phyloP scores from a whole-genome alignment of 1,140 invertebrate species.

The Drosophila funebris region DNA sequence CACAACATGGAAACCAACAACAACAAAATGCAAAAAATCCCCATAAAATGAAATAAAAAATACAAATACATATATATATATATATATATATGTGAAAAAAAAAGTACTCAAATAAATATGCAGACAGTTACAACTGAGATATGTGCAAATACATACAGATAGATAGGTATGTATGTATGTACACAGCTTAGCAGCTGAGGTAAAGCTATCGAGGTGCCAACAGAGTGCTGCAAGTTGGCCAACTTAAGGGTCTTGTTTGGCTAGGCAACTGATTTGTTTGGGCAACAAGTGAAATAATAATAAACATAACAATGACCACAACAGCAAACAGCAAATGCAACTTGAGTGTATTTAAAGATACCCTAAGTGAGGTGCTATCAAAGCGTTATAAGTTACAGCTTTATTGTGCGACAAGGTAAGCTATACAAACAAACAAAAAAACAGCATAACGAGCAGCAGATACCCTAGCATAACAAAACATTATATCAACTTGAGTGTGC shows the following conservation, averaged over 20 bases:
- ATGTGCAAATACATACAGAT: not conserved
- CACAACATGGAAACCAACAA: slow-evolving; percentile 66
- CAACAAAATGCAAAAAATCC: too few relatives aligned
- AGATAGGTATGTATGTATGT: not conserved
- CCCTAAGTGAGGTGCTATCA: not conserved
- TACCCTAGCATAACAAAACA: too few relatives aligned
- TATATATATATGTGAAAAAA: too few relatives aligned
- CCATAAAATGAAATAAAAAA: slow-evolving; percentile 19
- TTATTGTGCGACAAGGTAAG: not conserved
- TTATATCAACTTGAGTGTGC: too few relatives aligned
- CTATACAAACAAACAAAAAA: not conserved
- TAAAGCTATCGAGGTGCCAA: not conserved
- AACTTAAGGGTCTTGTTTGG: not conserved
- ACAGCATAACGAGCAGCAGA: not conserved
- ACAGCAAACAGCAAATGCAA: not conserved
- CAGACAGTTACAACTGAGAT: not conserved
- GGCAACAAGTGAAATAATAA: not conserved
- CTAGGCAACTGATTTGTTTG: not conserved
- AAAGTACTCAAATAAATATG: not conserved
- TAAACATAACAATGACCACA: not conserved
- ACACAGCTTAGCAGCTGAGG: slow-evolving; percentile 19
- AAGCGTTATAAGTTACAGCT: not conserved
- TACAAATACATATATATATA: not conserved
- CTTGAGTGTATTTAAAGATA: not conserved
- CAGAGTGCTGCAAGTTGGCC: not conserved